phyloP scores from a whole-genome alignment of 2,888 invertebrate species.

The Plebejus argus region DNA sequence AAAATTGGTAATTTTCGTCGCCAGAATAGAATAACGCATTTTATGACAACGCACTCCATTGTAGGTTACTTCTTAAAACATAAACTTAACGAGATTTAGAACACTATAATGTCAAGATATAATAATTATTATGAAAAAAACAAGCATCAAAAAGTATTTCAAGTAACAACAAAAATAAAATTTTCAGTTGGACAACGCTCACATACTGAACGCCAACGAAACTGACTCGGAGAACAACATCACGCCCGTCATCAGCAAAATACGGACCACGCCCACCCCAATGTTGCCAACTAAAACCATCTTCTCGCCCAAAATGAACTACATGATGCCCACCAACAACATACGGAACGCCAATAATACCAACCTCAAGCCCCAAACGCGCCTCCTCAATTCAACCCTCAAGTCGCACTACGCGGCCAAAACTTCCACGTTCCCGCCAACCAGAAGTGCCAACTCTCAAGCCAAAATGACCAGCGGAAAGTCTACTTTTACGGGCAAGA shows the following conservation, averaged over 20 bases:
- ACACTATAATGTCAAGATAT: too few relatives aligned
- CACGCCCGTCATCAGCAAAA: conserved; percentile 70
- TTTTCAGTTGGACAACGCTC: conserved; percentile 71
- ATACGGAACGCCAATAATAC: conserved; percentile 67
- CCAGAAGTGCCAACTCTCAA: conserved; percentile 69
- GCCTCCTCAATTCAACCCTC: conserved; percentile 56
- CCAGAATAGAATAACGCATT: too few relatives aligned
- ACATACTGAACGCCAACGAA: conserved; percentile 67
- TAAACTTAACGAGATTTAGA: too few relatives aligned
- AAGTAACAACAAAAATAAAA: neutral
- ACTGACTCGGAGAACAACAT: conserved; percentile 73
- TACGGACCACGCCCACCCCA: conserved; percentile 70
- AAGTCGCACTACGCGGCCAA: conserved; percentile 69
- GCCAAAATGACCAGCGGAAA: conserved; percentile 58
- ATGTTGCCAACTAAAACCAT: conserved; percentile 69
- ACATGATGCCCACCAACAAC: conserved; percentile 75
- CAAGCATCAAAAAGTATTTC: neutral
- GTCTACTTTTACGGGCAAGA: conserved; percentile 66
- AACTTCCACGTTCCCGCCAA: conserved; percentile 74
- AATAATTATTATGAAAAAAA: too few relatives aligned
- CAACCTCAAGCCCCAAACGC: conserved; percentile 65
- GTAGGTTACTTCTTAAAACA: too few relatives aligned
- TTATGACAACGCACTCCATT: too few relatives aligned
- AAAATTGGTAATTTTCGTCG: too few relatives aligned
- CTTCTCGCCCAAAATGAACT: conserved; percentile 70